Evolutionary conservation across 2,113 vertebrate genomes (phyloP).

Genomic region (Phalacrocorax brasilianus): DNA sequence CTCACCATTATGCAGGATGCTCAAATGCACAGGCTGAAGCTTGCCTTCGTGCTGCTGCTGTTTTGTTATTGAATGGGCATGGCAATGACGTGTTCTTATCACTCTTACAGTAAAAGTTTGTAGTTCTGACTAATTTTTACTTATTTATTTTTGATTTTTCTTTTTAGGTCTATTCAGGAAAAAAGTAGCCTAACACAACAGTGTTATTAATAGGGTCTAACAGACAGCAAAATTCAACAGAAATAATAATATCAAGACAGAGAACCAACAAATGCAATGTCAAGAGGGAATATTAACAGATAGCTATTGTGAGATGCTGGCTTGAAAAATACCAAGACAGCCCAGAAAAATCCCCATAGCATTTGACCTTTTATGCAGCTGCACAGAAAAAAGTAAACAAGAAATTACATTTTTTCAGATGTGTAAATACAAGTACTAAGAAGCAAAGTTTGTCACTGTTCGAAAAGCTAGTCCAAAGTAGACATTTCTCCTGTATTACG

Average conservation of each 20-base stretch:
- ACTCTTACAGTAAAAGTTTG: accelerated
- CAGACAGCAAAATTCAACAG: neutral
- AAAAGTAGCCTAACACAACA: neutral
- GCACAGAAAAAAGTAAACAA: slow-evolving; percentile 63
- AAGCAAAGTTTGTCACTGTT: neutral
- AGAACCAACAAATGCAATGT: neutral
- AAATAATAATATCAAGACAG: neutral
- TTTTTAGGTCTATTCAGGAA: neutral
- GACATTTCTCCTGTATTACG: neutral
- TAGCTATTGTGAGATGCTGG: slow-evolving; percentile 42
- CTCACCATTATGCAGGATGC: neutral
- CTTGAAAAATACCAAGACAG: neutral
- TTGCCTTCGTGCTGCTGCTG: neutral
- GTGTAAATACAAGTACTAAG: neutral
- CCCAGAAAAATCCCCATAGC: slow-evolving; percentile 25
- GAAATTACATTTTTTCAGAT: slow-evolving; percentile 40
- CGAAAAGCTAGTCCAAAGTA: neutral
- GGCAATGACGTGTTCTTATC: neutral
- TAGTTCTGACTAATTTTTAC: neutral
- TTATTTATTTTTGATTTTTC: neutral
- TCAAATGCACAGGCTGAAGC: neutral
- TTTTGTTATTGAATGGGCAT: neutral
- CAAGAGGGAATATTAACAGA: slow-evolving; percentile 50
- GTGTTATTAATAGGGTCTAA: neutral
- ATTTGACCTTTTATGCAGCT: slow-evolving; percentile 51